Base-by-base conservation (phyloP, 2,797 vertebrate genomes). In the Darevskia mixta region DNA sequence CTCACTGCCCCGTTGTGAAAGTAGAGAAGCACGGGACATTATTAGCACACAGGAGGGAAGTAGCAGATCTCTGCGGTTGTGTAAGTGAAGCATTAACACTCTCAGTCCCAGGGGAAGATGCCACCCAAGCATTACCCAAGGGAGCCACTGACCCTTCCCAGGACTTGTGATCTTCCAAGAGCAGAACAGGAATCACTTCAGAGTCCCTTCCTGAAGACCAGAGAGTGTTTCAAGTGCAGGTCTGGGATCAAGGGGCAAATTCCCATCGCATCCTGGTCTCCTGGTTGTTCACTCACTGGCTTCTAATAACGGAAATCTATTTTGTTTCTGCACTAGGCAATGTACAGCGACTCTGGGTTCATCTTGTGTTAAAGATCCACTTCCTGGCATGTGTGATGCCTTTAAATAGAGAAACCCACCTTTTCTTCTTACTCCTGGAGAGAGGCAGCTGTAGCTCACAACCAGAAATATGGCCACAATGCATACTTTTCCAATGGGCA, bases 11-110 rank as follows among this genome's bases (percentile, higher is more conserved):
- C 83, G 1, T 92, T 94, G 93, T 91, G 93, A 93, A 95, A 94
- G 67, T 83, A 88, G 91, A 88, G 88, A 91, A 90, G 90, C 67
- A 32, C 67, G 25, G 1, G 76, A 83, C 83, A 64, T 32, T 29
- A 86, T 93, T 81, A 92, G 95, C 92, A 90, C 94, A 94, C 69
- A 89, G 86, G 87, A 93, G 92, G 91, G 58, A 88, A 93, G 73
- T 71, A 88, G 91, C 90, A 90, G 86, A 92, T 93, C 66, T 1
- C 81, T 64, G 3, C 8, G 72, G 82, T 90, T 93, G 81, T 83
- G 93, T 81, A 94, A 96, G 88, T 43, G 25, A 84, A 84, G 38
- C 29, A 27, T 92, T 88, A 88, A 92, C 84, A 92, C 92, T 91
- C 61, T 45, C 82, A 32, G 55, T 32, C 55, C 86, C 73, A 88